Evolutionary conservation across 2,797 vertebrate genomes (phyloP).

Genomic region (Adrianichthys oophorus): DNA sequence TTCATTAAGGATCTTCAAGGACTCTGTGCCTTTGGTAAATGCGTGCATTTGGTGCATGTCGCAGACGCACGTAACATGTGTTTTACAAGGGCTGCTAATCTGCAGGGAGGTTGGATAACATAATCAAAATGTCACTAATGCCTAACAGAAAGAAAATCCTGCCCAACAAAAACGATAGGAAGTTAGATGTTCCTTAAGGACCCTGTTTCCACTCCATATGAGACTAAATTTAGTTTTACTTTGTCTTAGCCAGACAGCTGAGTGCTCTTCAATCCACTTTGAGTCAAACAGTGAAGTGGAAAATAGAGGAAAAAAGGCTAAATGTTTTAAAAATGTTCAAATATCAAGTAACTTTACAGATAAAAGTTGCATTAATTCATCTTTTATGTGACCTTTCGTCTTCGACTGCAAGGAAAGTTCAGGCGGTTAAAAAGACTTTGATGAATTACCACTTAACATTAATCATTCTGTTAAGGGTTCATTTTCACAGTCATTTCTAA

Average conservation of each 20-base stretch:
- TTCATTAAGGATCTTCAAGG: no score
- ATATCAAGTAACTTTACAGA: constrained; percentile 36
- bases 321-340: constrained; percentile 29
- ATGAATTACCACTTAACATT: constrained; percentile 36
- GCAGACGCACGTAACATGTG: background rate
- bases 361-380: constrained; percentile 37
- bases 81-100: constrained; percentile 62
- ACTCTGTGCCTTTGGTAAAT: no score
- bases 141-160: constrained; percentile 69
- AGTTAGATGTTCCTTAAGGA: constrained; percentile 73
- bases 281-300: constrained; percentile 23
- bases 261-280: constrained; percentile 59
- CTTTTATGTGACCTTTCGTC: constrained; percentile 21
- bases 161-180: constrained; percentile 72
- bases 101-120: constrained; percentile 70
- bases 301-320: constrained; percentile 9
- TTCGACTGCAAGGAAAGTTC: constrained; percentile 9
- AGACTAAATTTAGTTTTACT: constrained; percentile 78
- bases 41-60: no score
- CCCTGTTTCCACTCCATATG: constrained; percentile 74
- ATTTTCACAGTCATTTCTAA: constrained; percentile 8
- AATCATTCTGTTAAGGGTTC: constrained; percentile 16
- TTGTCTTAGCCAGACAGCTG: constrained; percentile 53
- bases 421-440: constrained; percentile 20
- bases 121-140: constrained; percentile 77